Conservation (phyloP, 2,113 vertebrate genomes). For the Aspiorhynchus laticeps region DNA sequence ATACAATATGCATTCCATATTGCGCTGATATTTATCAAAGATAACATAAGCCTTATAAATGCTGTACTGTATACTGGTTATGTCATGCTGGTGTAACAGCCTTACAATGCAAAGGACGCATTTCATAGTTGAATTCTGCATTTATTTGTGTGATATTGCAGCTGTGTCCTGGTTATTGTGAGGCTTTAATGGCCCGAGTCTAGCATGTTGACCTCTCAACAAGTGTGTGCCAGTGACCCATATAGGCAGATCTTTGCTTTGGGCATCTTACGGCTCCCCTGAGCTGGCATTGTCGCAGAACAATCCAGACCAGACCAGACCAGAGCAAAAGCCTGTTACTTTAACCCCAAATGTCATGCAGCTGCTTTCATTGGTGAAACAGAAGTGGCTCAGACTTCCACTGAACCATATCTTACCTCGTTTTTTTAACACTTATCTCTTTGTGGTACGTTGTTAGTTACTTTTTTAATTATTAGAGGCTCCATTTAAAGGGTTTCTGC, state of each 20-base stretch:
- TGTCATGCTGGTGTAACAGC: not conserved
- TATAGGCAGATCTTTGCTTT: not conserved
- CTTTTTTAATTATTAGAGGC: not conserved
- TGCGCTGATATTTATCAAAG: not conserved
- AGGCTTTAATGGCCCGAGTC: not conserved
- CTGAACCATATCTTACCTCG: not conserved
- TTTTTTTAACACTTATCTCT: not conserved
- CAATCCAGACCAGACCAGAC: not conserved
- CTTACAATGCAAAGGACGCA: not conserved
- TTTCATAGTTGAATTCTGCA: not conserved
- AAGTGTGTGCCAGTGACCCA: constrained; percentile 10
- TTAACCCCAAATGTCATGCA: not conserved
- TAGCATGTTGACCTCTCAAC: not conserved
- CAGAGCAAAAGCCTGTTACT: not conserved
- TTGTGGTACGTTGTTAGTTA: not conserved
- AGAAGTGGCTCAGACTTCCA: not conserved
- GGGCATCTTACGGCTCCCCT: not conserved
- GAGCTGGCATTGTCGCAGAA: not conserved
- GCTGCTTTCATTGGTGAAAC: not conserved
- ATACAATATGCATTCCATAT: not conserved
- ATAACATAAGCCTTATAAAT: not conserved
- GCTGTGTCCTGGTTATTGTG: not conserved
- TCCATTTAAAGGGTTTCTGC: not conserved
- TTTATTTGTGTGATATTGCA: not conserved
- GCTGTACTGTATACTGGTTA: not conserved